Evolutionary conservation across 2,113 vertebrate genomes (phyloP), one percentile per base, ranked within the genome.

Genomic region (Nycticebus coucang): DNA sequence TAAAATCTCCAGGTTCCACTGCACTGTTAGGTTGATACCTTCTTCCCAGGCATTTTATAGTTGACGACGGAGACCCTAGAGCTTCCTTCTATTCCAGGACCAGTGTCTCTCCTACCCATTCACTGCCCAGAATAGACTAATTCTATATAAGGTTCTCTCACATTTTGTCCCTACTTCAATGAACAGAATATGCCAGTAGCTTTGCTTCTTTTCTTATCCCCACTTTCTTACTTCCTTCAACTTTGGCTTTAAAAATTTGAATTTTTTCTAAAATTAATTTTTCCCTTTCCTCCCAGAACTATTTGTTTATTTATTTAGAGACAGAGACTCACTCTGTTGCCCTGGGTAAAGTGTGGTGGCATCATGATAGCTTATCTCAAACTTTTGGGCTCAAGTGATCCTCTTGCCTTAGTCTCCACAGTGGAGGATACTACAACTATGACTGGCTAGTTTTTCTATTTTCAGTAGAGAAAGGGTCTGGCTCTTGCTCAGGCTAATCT

Each of bases 141-240:
- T 3, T 84, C 50, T 17, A 41, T 2, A 8, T 19, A 22, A 75
- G 19, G 77, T 4, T 21, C 19, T 9, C 35, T 5, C 14, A 69
- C 11, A 2, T 59, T 78, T 35, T 35, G 7, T 83, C 57, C 24
- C 50, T 13, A 37, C 1, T 14, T 35, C 80, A 41, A 6, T 41
- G 5, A 7, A 50, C 28, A 10, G 18, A 53, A 19, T 10, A 55
- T 19, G 14, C 1, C 15, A 19, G 3, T 28, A 5, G 18, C 1
- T 66, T 72, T 69, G 9, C 30, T 21, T 33, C 4, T 72, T 45
- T 57, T 37, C 45, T 68, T 41, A 10, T 69, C 8, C n/a, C 26
- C 2, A 4, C 18, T 37, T 26, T 60, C 35, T 37, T 7, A 21
- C 83, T 91, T 55, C 15, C 59, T 87, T 77, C 50, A 45, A 74